A percentile compares a stretch with the other conserved stretches of the same genome.
phyloP scores from a whole-genome alignment of 2,113 vertebrate species.

The Lipotes vexillifer region DNA sequence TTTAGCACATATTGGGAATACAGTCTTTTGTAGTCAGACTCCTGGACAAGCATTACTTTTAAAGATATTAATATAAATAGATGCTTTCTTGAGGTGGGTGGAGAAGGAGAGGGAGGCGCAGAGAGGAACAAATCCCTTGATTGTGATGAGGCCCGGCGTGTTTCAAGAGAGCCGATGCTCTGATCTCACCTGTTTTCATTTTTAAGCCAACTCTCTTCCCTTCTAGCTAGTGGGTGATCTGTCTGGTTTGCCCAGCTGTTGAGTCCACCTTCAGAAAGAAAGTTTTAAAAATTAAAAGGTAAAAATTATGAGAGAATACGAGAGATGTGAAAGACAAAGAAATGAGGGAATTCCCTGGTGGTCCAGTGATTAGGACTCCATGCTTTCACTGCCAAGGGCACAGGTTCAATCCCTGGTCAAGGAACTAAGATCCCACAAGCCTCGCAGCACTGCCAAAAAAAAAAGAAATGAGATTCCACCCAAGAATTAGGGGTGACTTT shows the following conservation, averaged over 20 bases:
- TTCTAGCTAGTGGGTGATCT: neutral
- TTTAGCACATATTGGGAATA: neutral
- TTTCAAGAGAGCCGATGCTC: neutral
- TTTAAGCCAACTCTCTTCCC: neutral
- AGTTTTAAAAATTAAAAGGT: neutral
- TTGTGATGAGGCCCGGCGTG: accelerated
- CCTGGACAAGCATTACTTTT: neutral
- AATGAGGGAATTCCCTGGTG: too few relatives aligned
- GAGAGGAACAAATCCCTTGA: neutral
- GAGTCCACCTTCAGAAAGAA: neutral
- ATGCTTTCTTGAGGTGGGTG: neutral
- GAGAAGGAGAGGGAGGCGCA: neutral
- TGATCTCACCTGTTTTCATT: neutral
- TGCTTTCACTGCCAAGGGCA: too few relatives aligned
- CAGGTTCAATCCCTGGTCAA: too few relatives aligned
- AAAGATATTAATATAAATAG: neutral
- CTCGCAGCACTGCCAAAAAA: too few relatives aligned
- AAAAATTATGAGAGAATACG: neutral
- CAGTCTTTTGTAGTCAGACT: neutral
- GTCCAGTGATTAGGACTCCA: too few relatives aligned
- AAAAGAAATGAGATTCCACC: neutral
- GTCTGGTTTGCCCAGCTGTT: neutral
- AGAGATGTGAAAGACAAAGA: neutral
- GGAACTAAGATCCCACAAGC: too few relatives aligned
- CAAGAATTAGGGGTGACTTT: neutral